Evolutionary conservation across 2,113 vertebrate genomes (phyloP).

Genomic region (Heloderma charlesbogerti): DNA sequence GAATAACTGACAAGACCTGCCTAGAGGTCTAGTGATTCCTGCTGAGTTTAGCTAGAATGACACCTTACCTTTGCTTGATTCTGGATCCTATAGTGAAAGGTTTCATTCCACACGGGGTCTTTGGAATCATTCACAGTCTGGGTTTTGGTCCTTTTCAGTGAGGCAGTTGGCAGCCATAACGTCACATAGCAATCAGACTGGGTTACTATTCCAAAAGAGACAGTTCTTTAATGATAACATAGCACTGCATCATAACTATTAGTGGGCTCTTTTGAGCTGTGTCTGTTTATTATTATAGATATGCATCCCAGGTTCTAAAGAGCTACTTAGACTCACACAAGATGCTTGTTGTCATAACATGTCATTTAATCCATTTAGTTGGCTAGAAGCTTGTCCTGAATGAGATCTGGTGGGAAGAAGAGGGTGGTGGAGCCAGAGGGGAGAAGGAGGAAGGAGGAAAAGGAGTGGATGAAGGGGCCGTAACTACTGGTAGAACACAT

Average conservation of each 20-base stretch:
- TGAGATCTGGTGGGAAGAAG: background rate
- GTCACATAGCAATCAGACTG: conserved; percentile 82
- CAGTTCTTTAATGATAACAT: background rate
- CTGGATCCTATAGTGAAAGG: conserved; percentile 77
- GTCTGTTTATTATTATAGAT: background rate
- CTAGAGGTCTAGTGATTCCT: background rate
- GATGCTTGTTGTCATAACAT: background rate
- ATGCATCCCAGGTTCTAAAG: background rate
- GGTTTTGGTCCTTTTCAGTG: conserved; percentile 71
- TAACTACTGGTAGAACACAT: too few species aligned
- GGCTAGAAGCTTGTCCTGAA: too few species aligned
- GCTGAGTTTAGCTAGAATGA: rapidly evolving
- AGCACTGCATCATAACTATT: background rate
- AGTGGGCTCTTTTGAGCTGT: background rate
- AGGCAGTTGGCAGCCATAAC: conserved; percentile 81
- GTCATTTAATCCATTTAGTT: background rate
- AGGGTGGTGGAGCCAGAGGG: background rate
- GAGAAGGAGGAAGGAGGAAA: background rate
- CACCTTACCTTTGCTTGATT: conserved; percentile 80
- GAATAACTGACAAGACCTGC: background rate
- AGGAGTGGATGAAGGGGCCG: too few species aligned
- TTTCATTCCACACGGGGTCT: conserved; percentile 81
- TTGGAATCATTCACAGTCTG: conserved; percentile 72
- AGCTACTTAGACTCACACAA: background rate
- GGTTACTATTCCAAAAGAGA: conserved; percentile 60